phyloP scores from a whole-genome alignment of 1,140 invertebrate species.

The Bemisia tabaci region DNA sequence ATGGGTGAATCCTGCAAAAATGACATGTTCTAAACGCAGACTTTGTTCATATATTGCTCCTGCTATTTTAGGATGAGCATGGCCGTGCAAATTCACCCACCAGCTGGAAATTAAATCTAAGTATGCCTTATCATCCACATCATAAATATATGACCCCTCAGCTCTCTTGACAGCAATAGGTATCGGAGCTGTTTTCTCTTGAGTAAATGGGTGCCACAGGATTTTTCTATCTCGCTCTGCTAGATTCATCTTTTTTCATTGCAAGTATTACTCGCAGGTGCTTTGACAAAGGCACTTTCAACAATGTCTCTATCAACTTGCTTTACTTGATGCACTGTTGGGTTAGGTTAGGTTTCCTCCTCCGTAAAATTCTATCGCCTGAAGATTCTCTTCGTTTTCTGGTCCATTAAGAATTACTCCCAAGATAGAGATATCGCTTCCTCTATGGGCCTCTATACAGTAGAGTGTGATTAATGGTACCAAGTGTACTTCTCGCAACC shows the following conservation, averaged over 20 bases:
- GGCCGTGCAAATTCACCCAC: conserved; percentile 17
- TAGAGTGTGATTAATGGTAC: conserved; percentile 11
- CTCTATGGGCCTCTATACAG: background rate
- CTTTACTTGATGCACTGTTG: background rate
- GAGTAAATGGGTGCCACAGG: conserved; percentile 18
- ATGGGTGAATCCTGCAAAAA: conserved; percentile 18
- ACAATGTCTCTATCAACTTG: background rate
- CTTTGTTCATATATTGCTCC: conserved; percentile 13
- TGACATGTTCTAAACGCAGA: conserved; percentile 15
- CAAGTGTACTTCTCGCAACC: conserved; percentile 6
- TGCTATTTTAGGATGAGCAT: conserved; percentile 12
- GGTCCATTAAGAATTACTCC: background rate
- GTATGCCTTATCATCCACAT: conserved; percentile 6
- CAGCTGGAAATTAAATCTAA: conserved; percentile 16
- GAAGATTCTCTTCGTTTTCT: background rate
- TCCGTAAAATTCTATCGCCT: background rate
- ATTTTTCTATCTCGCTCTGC: conserved; percentile 1
- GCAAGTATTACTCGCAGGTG: background rate
- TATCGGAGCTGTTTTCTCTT: conserved; percentile 5
- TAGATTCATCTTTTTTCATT: background rate
- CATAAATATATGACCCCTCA: conserved; percentile 10
- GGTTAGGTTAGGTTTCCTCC: background rate
- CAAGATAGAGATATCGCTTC: background rate
- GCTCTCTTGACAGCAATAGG: background rate
- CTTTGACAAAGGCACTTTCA: background rate